phyloP scores from a whole-genome alignment of 2,113 vertebrate genomes.

The Prunella himalayana region DNA sequence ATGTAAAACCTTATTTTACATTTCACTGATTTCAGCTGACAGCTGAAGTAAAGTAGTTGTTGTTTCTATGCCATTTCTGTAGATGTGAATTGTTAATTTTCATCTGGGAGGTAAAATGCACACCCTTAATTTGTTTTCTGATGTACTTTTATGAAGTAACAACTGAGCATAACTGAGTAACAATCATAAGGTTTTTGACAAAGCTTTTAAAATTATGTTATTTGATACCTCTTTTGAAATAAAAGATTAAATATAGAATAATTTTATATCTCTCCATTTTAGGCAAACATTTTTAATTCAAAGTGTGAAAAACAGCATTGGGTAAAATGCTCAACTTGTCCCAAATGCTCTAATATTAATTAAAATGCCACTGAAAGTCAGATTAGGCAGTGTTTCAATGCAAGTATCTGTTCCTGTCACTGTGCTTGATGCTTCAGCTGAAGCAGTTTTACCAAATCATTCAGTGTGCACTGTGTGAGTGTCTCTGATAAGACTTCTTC shows the following conservation, averaged over 20 bases:
- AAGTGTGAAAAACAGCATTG: neutral
- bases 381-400: slow-evolving; percentile 21
- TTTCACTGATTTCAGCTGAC: slow-evolving; percentile 2
- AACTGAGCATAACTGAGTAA: neutral
- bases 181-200: neutral
- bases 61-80: neutral
- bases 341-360: neutral
- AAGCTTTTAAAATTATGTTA: neutral
- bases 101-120: neutral
- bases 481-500: slow-evolving; percentile 57
- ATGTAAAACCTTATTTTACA: neutral
- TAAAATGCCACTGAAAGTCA: slow-evolving; percentile 26
- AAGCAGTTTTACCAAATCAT: slow-evolving; percentile 44
- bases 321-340: neutral
- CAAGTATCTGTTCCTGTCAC: slow-evolving; percentile 18
- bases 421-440: slow-evolving; percentile 40
- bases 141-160: neutral
- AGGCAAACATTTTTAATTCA: neutral
- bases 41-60: neutral
- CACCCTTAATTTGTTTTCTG: neutral
- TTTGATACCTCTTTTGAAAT: neutral
- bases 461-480: neutral
- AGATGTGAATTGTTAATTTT: slow-evolving; percentile 18
- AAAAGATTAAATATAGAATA: neutral
- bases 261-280: neutral